Conservation (phyloP, 2,888 invertebrate genomes). For the Balanococcus diminutus region DNA sequence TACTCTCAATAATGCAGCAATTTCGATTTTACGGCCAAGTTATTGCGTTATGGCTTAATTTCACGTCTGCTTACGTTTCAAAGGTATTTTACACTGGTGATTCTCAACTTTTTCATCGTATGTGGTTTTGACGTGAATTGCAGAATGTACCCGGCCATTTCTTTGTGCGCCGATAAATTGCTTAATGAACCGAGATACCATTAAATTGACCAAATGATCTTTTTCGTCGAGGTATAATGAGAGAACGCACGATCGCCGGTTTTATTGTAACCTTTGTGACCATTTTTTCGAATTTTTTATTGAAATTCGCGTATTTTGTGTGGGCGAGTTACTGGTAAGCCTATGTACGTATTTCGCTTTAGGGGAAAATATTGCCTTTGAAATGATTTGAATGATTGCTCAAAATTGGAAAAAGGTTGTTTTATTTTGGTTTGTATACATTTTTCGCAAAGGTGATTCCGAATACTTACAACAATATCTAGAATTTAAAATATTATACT, state of each 20-base stretch:
- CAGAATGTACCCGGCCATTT: neutral
- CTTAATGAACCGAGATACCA: neutral
- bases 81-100: slow-evolving; percentile 9
- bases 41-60: slow-evolving; percentile 23
- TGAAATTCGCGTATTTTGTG: neutral
- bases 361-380: no score
- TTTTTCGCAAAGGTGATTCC: no score
- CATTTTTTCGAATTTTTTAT: neutral
- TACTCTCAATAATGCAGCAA: slow-evolving; percentile 27
- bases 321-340: no score
- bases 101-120: neutral
- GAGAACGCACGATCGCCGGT: neutral
- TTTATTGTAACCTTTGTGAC: neutral
- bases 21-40: slow-evolving; percentile 21
- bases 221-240: neutral
- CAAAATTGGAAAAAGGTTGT: no score
- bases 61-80: slow-evolving; percentile 21
- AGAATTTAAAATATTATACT: no score
- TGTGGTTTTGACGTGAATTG: neutral
- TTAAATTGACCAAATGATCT: slow-evolving; percentile 16
- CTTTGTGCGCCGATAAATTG: neutral
- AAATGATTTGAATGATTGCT: no score
- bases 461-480: no score
- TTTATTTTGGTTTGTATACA: no score
- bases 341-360: no score